These are phyloP conservation scores for Drosophila bifasciata DNA, from an alignment of 1,140 invertebrate genomes.

Conservation along the genomic window DNA sequence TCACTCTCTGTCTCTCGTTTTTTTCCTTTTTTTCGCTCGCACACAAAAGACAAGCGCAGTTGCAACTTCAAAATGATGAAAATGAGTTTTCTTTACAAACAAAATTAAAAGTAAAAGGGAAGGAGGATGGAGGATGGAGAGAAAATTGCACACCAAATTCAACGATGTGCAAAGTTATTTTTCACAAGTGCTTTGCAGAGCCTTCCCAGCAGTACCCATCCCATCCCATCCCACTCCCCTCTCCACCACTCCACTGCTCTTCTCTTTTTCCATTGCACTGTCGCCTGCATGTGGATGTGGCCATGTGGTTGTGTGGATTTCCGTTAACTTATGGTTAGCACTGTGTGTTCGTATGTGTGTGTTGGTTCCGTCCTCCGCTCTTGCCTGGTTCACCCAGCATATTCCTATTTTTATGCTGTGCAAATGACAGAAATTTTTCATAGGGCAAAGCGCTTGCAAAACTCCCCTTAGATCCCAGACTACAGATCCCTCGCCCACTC, in stretches of 20 bases:
- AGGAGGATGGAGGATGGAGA: slow-evolving; percentile 11
- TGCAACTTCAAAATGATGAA: slow-evolving; percentile 81
- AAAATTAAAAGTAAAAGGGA: slow-evolving; percentile 75
- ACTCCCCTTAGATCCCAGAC: slow-evolving; percentile 3
- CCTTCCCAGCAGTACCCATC: slow-evolving; percentile 22
- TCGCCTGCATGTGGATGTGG: slow-evolving; percentile 75
- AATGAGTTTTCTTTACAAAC: slow-evolving; percentile 83
- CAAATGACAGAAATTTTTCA: slow-evolving; percentile 83
- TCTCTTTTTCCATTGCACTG: slow-evolving; percentile 15
- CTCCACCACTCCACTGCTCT: not conserved
- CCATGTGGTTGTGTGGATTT: slow-evolving; percentile 79
- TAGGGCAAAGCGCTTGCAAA: slow-evolving; percentile 75
- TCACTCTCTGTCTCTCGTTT: slow-evolving; percentile 5
- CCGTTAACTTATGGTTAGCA: slow-evolving; percentile 80
- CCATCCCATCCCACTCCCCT: slow-evolving; percentile 8
- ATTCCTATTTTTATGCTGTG: slow-evolving; percentile 81
- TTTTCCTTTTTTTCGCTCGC: slow-evolving; percentile 39
- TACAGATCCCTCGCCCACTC: slow-evolving; percentile 6
- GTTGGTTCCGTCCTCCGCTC: not conserved
- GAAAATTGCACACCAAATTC: slow-evolving; percentile 79
- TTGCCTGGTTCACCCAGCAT: slow-evolving; percentile 24
- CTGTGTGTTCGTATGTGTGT: slow-evolving; percentile 39
- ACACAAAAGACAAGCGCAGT: slow-evolving; percentile 74
- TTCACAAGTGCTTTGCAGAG: slow-evolving; percentile 80
- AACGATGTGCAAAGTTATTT: slow-evolving; percentile 83